These are phyloP conservation scores for Meandrusa payeni DNA, from an alignment of 2,888 invertebrate genomes.

Conservation along the genomic window DNA sequence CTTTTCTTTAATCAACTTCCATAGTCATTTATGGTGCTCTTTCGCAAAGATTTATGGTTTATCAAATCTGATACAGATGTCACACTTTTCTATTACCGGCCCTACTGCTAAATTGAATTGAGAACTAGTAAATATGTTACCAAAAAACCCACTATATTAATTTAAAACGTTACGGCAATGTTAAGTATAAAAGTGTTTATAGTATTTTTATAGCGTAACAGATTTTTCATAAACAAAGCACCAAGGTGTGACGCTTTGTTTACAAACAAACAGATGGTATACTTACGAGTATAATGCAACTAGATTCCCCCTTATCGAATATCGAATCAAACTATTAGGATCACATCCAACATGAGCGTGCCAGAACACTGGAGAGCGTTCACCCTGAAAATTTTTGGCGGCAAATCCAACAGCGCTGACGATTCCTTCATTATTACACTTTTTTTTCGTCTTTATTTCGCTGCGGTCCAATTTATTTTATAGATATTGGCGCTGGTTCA, in stretches of 20 bases:
- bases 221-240: no score
- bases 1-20: no score
- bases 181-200: no score
- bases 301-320: slow-evolving; percentile 55
- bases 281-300: slow-evolving; percentile 53
- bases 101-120: no score
- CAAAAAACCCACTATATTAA: no score
- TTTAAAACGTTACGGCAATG: no score
- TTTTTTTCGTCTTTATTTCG: slow-evolving; percentile 68
- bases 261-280: slow-evolving; percentile 38
- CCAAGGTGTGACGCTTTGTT: slow-evolving; percentile 33
- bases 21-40: no score
- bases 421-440: slow-evolving; percentile 68
- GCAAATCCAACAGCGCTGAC: slow-evolving; percentile 59
- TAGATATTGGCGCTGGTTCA: slow-evolving; percentile 80
- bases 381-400: slow-evolving; percentile 72
- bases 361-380: slow-evolving; percentile 78
- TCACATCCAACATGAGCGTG: slow-evolving; percentile 64
- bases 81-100: no score
- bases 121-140: no score
- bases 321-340: slow-evolving; percentile 73
- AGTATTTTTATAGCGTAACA: no score
- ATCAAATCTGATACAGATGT: no score
- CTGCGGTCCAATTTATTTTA: slow-evolving; percentile 75
- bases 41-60: no score